Conservation (phyloP, 2,797 vertebrate genomes). For the Taeniopygia guttata region DNA sequence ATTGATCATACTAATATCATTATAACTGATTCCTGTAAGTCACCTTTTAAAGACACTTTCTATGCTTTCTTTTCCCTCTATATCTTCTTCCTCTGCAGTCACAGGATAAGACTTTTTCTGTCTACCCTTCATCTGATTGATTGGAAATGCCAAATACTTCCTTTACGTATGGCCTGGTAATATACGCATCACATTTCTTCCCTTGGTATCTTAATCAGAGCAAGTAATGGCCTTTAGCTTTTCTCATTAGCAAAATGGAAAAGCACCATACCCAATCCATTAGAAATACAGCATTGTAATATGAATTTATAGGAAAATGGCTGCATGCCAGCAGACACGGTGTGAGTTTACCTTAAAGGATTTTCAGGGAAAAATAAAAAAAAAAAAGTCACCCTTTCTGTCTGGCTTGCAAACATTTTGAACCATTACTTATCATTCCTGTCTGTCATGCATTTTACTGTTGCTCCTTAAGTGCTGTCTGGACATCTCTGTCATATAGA, state of each 20-base stretch:
- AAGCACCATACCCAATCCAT: conserved; percentile 83
- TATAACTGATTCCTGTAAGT: conserved; percentile 55
- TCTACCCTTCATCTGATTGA: conserved; percentile 31
- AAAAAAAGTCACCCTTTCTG: not conserved
- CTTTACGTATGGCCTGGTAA: conserved; percentile 59
- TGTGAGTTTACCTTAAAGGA: conserved; percentile 47
- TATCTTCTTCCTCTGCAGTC: conserved; percentile 15
- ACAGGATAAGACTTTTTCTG: conserved; percentile 29
- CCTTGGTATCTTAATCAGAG: conserved; percentile 78
- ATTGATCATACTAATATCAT: conserved; percentile 62
- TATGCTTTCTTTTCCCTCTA: not conserved
- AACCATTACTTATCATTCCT: conserved; percentile 21
- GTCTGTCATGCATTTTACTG: conserved; percentile 28
- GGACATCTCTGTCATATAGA: conserved; percentile 49
- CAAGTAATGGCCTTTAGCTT: conserved; percentile 85
- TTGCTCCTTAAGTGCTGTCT: conserved; percentile 49
- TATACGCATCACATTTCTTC: conserved; percentile 65
- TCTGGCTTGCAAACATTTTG: conserved; percentile 21
- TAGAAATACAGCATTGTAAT: conserved; percentile 79
- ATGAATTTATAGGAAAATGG: conserved; percentile 78
- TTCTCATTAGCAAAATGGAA: conserved; percentile 86
- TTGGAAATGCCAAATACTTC: conserved; percentile 49
- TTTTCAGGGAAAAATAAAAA: not conserved
- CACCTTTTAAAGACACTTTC: conserved; percentile 63
- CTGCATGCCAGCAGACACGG: conserved; percentile 16